These are phyloP conservation scores for Coptodon rendalli DNA, from an alignment of 2,113 vertebrate genomes.

Conservation along the genomic window DNA sequence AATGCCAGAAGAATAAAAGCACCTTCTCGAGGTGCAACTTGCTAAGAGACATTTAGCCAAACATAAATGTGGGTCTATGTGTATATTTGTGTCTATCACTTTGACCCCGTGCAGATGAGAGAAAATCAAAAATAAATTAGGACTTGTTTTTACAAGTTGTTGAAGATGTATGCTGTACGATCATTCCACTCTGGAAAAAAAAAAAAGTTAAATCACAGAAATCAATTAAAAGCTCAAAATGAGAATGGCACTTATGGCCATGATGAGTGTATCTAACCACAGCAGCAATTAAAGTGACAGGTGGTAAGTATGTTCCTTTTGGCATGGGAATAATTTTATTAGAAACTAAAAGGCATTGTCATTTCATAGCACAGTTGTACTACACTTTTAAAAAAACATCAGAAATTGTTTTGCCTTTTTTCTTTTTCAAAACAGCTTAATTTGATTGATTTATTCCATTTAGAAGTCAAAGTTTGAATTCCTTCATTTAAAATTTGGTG, in stretches of 20 bases:
- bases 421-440: background rate
- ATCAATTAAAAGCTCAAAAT: background rate
- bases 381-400: rapidly evolving
- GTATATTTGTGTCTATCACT: background rate
- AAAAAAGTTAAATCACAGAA: background rate
- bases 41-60: background rate
- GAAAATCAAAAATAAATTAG: background rate
- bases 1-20: background rate
- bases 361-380: background rate
- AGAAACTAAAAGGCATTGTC: background rate
- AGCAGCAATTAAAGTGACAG: background rate
- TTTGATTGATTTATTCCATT: background rate
- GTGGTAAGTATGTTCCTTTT: background rate
- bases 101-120: rapidly evolving
- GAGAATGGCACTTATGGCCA: background rate
- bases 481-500: background rate
- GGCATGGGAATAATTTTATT: background rate
- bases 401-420: background rate
- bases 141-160: background rate
- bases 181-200: background rate
- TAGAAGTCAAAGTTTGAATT: background rate
- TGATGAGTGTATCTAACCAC: background rate
- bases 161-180: background rate
- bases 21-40: background rate
- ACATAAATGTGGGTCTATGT: background rate